Base-by-base conservation (phyloP, 2,797 vertebrate genomes). In the Karalla daura region DNA sequence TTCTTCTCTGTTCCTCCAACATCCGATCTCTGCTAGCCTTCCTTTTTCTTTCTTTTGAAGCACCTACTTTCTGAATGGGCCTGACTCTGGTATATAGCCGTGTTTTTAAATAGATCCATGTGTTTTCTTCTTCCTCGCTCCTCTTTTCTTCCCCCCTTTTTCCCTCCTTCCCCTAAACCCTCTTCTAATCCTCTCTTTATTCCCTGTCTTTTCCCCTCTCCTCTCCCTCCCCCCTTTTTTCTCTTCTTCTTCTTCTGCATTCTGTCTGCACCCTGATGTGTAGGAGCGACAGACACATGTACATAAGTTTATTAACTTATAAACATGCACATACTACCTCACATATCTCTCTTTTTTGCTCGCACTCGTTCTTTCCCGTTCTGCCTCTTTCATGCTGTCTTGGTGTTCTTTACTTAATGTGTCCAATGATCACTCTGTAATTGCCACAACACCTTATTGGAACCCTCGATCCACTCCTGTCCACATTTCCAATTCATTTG, bases 221-320 rank as follows among this genome's bases (percentile, higher is more conserved):
- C 50, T 70, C 62, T 67, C 63, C 37, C 10, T 32, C 55, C 41
- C 32, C 53, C 70, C 71, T 49, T 67, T 55, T 78, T 74, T 87
- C 74, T 80, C 73, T 79, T 76, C 80, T 80, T 87, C 76, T 81
- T 77, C 80, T 79, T 87, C 86, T 87, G 87, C 91, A 91, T 91
- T 90, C 91, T 91, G 86, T 90, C 90, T 72, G 89, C 90, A 84
- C 84, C 86, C 91, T 86, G 90, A 87, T 92, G 89, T 87, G 87
- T 91, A 92, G 91, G 88, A 91, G 85, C 90, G 74, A 88, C 90
- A 91, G 90, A 91, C 82, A 86, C 90, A 91, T 91, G 91, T 92
- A 91, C 91, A 92, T 92, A 91, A 91, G 89, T 91, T 91, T 89
- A 81, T 83, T 89, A 85, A 90, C 88, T 91, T 89, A 90, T 92